These are phyloP conservation scores for Xenotilapia flavipinnis DNA, from an alignment of 2,113 vertebrate genomes.

Conservation along the genomic window DNA sequence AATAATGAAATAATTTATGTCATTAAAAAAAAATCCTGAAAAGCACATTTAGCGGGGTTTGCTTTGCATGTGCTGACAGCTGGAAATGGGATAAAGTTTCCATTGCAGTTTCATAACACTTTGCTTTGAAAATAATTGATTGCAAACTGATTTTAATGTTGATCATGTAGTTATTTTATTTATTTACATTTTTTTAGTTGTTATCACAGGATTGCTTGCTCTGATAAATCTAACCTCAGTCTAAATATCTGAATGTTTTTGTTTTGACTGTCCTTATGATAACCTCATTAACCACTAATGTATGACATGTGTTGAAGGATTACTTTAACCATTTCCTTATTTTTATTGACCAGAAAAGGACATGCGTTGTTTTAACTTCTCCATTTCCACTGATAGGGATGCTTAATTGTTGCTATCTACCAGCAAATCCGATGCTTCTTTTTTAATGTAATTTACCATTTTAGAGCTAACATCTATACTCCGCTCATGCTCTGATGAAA, in stretches of 20 bases:
- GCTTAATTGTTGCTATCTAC: neutral
- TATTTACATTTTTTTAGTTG: neutral
- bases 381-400: neutral
- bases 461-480: neutral
- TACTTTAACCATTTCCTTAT: neutral
- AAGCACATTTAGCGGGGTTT: neutral
- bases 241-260: neutral
- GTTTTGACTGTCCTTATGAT: neutral
- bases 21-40: neutral
- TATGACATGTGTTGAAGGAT: neutral
- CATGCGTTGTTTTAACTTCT: neutral
- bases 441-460: neutral
- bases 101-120: neutral
- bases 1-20: neutral
- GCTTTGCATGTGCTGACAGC: conserved; percentile 40
- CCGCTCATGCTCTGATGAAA: neutral
- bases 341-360: neutral
- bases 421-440: neutral
- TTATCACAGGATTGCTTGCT: neutral
- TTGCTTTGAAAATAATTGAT: neutral
- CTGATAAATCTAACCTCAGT: neutral
- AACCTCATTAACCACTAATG: conserved; percentile 36
- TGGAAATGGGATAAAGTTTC: neutral
- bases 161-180: neutral
- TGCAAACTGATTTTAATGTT: neutral